Evolutionary conservation across 2,113 vertebrate genomes (phyloP).

Genomic region (Apteryx owenii): DNA sequence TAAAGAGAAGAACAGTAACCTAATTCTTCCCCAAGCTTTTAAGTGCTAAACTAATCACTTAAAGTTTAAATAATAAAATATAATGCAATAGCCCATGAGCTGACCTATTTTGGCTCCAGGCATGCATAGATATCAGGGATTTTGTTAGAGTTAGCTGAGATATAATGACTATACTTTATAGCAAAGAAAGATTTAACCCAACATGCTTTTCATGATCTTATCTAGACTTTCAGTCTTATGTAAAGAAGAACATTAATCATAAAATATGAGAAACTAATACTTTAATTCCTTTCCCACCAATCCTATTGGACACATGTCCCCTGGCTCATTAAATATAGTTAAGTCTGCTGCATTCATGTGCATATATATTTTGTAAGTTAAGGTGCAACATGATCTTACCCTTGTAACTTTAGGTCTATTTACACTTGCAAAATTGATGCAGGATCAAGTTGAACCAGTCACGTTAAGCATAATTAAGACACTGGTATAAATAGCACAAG

Average conservation of each 20-base stretch:
- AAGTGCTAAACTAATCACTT: conserved; percentile 51
- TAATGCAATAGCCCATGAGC: background rate
- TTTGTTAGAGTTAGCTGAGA: conserved; percentile 60
- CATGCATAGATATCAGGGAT: conserved; percentile 37
- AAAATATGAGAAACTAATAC: conserved; percentile 81
- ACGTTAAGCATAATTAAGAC: conserved; percentile 37
- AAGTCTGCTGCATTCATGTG: conserved; percentile 33
- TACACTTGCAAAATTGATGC: conserved; percentile 50
- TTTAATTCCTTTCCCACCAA: conserved; percentile 76
- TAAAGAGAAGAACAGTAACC: conserved; percentile 41
- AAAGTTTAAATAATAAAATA: conserved; percentile 69
- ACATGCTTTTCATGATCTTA: conserved; percentile 66
- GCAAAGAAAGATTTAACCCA: conserved; percentile 71
- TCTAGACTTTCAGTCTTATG: conserved; percentile 61
- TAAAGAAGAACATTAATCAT: conserved; percentile 76
- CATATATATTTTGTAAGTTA: conserved; percentile 15
- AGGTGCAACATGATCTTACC: conserved; percentile 19
- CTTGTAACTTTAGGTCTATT: conserved; percentile 39
- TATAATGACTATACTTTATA: conserved; percentile 51
- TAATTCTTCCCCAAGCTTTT: conserved; percentile 36
- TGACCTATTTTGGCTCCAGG: conserved; percentile 64
- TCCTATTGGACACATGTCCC: conserved; percentile 51
- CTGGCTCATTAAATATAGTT: conserved; percentile 56
- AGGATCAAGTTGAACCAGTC: conserved; percentile 11
- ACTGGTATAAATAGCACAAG: conserved; percentile 8